Evolutionary conservation across 2,888 invertebrate genomes (phyloP).

Genomic region (Phania funesta): DNA sequence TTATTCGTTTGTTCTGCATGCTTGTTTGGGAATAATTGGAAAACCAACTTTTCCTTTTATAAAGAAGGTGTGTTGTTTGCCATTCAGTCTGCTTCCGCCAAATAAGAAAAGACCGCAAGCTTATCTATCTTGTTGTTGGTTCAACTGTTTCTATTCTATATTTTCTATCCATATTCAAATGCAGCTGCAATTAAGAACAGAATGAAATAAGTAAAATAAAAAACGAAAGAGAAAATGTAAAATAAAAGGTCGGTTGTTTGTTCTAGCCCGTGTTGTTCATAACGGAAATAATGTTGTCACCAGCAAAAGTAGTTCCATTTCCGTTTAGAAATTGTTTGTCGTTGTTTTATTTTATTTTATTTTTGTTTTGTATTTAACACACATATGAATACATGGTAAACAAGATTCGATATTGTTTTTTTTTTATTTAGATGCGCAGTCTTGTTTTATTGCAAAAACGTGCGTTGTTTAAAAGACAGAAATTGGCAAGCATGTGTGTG

Average conservation of each 20-base stretch:
- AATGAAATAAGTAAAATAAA: background rate
- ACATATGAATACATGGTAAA: background rate
- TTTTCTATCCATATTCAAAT: background rate
- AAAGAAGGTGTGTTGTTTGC: no score
- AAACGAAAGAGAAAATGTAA: background rate
- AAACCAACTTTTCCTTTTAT: no score
- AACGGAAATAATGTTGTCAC: conserved; percentile 68
- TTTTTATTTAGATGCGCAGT: background rate
- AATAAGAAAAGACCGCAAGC: conserved; percentile 41
- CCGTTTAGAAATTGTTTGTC: conserved; percentile 45
- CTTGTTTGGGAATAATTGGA: no score
- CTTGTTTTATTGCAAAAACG: conserved; percentile 55
- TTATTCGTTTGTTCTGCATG: no score
- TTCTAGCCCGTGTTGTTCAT: background rate
- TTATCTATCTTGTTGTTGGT: background rate
- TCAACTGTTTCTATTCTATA: conserved; percentile 35
- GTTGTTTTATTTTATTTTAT: background rate
- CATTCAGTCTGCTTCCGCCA: no score
- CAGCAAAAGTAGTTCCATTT: conserved; percentile 58
- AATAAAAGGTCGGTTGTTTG: conserved; percentile 19
- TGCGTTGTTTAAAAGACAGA: conserved; percentile 46
- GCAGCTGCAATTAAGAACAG: background rate
- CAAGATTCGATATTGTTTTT: background rate
- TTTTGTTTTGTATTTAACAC: background rate
- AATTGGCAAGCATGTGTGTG: no score